Evolutionary conservation across 2,888 invertebrate genomes (phyloP).

Genomic region (Chesias legatella): DNA sequence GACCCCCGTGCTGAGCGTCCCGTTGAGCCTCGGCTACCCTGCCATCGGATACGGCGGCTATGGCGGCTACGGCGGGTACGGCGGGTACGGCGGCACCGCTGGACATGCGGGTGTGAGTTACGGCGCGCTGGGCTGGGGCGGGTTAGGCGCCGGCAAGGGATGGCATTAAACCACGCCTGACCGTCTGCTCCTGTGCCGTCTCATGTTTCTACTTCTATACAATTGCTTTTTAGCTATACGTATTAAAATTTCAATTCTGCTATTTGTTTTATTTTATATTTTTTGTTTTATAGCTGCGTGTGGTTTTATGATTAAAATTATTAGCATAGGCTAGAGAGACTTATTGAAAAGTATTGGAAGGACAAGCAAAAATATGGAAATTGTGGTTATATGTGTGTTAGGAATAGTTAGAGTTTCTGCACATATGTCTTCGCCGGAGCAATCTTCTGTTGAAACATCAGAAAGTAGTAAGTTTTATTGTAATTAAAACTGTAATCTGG

Average conservation of each 20-base stretch:
- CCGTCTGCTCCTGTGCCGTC: constrained; percentile 9
- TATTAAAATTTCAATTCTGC: constrained; percentile 15
- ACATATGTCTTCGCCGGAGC: constrained; percentile 5
- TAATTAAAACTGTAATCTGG: too few relatives aligned
- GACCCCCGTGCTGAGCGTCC: constrained; percentile 33
- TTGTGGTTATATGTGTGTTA: constrained; percentile 1
- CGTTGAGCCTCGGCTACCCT: constrained; percentile 25
- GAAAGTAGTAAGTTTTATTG: constrained; percentile 11
- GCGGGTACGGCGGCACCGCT: constrained; percentile 1
- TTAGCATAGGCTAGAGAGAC: not conserved
- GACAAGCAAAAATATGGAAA: not conserved
- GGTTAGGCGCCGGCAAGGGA: constrained; percentile 31
- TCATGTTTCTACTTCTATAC: constrained; percentile 17
- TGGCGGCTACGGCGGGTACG: constrained; percentile 4
- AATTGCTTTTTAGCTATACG: constrained; percentile 21
- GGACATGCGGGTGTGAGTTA: constrained; percentile 11
- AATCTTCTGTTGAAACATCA: not conserved
- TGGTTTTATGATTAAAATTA: constrained; percentile 5
- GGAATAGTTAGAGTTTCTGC: constrained; percentile 1
- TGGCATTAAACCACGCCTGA: constrained; percentile 23
- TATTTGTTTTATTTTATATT: constrained; percentile 14
- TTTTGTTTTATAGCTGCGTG: not conserved
- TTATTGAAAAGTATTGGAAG: constrained; percentile 5
- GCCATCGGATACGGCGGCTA: constrained; percentile 19
- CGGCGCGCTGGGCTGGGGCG: constrained; percentile 26